Percentiles rank a stretch among this genome's conserved stretches.
Evolutionary conservation across 2,888 invertebrate species (phyloP).

Genomic region (Marronus borbonicus): DNA sequence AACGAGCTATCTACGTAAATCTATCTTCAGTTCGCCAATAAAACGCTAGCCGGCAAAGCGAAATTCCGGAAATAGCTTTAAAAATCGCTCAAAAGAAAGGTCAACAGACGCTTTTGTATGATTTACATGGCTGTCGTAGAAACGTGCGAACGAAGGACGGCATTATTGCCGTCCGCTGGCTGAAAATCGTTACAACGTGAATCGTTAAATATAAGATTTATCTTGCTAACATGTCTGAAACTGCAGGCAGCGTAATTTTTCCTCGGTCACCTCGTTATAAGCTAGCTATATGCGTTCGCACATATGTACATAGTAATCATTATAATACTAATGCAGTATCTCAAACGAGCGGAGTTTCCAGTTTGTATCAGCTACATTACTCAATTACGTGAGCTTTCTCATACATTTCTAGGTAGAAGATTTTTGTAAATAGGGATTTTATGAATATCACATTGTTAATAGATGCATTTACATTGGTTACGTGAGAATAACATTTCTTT

Average conservation of each 20-base stretch:
- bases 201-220: conserved; percentile 48
- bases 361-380: too few relatives aligned
- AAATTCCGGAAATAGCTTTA: conserved; percentile 21
- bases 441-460: too few relatives aligned
- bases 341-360: neutral
- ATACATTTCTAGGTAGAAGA: too few relatives aligned
- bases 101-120: conserved; percentile 16
- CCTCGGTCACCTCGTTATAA: too few relatives aligned
- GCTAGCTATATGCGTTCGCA: conserved; percentile 6
- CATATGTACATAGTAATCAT: conserved; percentile 7
- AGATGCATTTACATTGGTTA: too few relatives aligned
- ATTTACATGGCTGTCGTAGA: conserved; percentile 15
- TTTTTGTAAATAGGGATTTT: too few relatives aligned
- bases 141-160: conserved; percentile 5
- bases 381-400: too few relatives aligned
- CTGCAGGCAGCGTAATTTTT: neutral
- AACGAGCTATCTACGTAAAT: neutral
- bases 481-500: too few relatives aligned
- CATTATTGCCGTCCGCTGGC: conserved; percentile 32
- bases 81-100: neutral
- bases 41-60: conserved; percentile 1
- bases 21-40: neutral
- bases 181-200: conserved; percentile 34
- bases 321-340: neutral
- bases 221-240: conserved; percentile 44